Conservation (phyloP, 2,113 vertebrate genomes). For the Melospiza melodia region DNA sequence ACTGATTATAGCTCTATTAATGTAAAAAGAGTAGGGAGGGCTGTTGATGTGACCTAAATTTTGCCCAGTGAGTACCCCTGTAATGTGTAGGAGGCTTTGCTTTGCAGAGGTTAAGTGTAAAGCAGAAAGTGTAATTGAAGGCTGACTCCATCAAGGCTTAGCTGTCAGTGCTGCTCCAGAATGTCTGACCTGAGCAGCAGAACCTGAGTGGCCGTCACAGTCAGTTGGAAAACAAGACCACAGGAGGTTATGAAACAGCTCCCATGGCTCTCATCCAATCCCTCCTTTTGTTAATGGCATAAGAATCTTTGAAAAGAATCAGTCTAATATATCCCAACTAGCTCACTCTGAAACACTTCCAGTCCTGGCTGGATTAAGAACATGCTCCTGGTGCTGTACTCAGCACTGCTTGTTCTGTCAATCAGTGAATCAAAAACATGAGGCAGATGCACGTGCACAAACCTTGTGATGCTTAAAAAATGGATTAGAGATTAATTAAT, state of each 20-base stretch:
- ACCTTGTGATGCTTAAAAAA: background rate
- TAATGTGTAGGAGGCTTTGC: background rate
- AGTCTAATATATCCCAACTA: background rate
- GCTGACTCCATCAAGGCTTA: background rate
- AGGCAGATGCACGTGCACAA: background rate
- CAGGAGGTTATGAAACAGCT: constrained; percentile 50
- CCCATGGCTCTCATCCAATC: background rate
- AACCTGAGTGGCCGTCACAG: background rate
- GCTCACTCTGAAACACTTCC: background rate
- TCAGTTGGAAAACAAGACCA: constrained; percentile 25
- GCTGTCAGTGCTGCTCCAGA: background rate
- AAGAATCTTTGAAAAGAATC: constrained; percentile 21
- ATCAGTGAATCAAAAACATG: background rate
- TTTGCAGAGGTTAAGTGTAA: background rate
- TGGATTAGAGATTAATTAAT: background rate
- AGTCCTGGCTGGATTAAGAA: background rate
- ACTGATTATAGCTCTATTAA: background rate
- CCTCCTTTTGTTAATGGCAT: background rate
- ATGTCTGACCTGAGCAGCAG: background rate
- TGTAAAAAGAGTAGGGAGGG: background rate
- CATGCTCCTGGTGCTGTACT: background rate
- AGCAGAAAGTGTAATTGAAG: background rate
- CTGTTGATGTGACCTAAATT: background rate
- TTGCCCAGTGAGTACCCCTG: background rate
- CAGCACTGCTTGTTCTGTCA: background rate